Conservation (phyloP, 2,113 vertebrate genomes). For the Grallaria varia region DNA sequence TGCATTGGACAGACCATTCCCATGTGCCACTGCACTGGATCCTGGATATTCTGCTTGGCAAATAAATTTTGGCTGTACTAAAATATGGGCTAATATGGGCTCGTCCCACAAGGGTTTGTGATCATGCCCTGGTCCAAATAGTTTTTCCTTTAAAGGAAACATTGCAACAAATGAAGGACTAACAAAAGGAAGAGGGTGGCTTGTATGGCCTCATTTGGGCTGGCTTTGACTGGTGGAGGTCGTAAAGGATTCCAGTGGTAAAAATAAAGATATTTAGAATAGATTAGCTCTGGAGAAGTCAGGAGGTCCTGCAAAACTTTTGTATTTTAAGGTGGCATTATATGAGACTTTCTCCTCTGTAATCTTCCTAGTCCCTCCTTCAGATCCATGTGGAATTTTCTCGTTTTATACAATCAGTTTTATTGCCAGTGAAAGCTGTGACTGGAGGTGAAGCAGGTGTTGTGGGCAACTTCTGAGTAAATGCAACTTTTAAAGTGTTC, state of each 20-base stretch:
- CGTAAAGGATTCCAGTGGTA: not conserved
- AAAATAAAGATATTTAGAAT: not conserved
- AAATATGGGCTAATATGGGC: not conserved
- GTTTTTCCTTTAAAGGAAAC: constrained; percentile 41
- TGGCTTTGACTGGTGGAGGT: not conserved
- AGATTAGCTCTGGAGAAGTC: not conserved
- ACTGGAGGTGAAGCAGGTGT: not conserved
- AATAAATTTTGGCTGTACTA: not conserved
- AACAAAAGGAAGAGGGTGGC: not conserved
- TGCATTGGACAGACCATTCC: not conserved
- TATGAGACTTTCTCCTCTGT: not conserved
- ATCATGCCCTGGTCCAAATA: not conserved
- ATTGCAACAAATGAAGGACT: not conserved
- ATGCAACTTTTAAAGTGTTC: not conserved
- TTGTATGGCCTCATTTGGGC: not conserved
- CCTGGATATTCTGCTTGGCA: not conserved
- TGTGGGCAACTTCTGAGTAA: not conserved
- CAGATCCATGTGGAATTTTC: not conserved
- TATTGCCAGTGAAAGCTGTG: not conserved
- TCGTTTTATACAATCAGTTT: not conserved
- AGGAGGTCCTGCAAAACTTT: not conserved
- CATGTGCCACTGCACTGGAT: not conserved
- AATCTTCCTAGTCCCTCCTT: not conserved
- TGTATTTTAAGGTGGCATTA: not conserved
- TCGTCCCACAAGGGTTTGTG: not conserved